Evolutionary conservation across 2,888 invertebrate species (phyloP).

Genomic region (Limnephilus auricula): DNA sequence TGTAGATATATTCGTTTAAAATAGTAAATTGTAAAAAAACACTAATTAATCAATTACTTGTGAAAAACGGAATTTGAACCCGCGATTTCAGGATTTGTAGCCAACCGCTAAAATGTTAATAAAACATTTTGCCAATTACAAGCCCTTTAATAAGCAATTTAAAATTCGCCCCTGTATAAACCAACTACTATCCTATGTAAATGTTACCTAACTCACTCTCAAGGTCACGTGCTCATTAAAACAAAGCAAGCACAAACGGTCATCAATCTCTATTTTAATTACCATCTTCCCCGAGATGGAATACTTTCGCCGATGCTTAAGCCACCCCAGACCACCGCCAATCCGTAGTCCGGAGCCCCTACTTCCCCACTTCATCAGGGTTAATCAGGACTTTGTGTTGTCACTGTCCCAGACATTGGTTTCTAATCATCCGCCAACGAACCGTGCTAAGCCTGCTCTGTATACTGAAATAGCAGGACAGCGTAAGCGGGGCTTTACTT

Average conservation of each 20-base stretch:
- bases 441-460: neutral
- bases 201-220: neutral
- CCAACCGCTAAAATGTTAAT: neutral
- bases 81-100: no score
- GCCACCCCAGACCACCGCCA: neutral
- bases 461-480: neutral
- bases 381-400: constrained; percentile 23
- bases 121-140: neutral
- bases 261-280: constrained; percentile 2
- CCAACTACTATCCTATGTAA: neutral
- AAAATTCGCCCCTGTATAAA: neutral
- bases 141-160: neutral
- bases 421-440: constrained; percentile 24
- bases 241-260: neutral
- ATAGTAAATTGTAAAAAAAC: no score
- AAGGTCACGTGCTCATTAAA: neutral
- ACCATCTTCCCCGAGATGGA: neutral
- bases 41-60: no score
- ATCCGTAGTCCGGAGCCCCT: neutral
- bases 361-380: neutral
- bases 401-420: constrained; percentile 30
- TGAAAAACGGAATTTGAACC: no score
- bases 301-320: neutral
- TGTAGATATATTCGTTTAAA: no score
- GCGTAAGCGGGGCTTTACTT: neutral